Evolutionary conservation across 1,140 invertebrate genomes (phyloP).

Genomic region (Frieseomelitta varia): DNA sequence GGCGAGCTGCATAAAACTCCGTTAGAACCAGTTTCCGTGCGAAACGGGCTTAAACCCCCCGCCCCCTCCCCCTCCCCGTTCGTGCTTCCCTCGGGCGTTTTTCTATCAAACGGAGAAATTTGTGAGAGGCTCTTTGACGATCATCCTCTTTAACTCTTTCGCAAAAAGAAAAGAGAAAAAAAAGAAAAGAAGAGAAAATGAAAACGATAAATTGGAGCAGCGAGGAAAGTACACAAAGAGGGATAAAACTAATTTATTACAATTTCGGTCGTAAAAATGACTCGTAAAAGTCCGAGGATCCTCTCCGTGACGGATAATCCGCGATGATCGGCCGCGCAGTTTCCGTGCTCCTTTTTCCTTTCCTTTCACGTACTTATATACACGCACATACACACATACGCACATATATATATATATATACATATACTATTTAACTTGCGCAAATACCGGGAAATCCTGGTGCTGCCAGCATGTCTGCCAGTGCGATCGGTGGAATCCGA

Average conservation of each 20-base stretch:
- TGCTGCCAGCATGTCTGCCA: constrained; percentile 68
- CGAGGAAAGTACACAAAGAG: too few species aligned
- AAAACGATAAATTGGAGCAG: not conserved
- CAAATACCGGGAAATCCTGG: constrained; percentile 48
- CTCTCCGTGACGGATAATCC: not conserved
- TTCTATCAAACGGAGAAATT: not conserved
- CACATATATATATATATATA: too few species aligned
- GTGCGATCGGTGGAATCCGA: constrained; percentile 42
- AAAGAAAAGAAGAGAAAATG: not conserved
- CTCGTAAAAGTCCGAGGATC: not conserved
- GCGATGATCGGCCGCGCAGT: not conserved
- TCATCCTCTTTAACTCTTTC: not conserved
- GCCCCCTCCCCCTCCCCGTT: not conserved
- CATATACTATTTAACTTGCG: constrained; percentile 26
- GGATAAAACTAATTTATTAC: too few species aligned
- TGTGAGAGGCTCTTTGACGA: not conserved
- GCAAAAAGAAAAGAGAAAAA: too few species aligned
- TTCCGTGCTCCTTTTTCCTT: constrained; percentile 8
- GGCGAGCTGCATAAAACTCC: constrained; percentile 59
- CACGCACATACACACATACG: too few species aligned
- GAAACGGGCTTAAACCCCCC: constrained; percentile 40
- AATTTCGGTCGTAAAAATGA: not conserved
- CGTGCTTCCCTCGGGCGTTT: not conserved
- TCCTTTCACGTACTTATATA: constrained; percentile 42
- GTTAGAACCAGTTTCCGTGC: constrained; percentile 61